Percentiles rank a stretch among this genome's conserved stretches.
Evolutionary conservation across 2,113 vertebrate species (phyloP).

Genomic region (Myotis lucifugus): DNA sequence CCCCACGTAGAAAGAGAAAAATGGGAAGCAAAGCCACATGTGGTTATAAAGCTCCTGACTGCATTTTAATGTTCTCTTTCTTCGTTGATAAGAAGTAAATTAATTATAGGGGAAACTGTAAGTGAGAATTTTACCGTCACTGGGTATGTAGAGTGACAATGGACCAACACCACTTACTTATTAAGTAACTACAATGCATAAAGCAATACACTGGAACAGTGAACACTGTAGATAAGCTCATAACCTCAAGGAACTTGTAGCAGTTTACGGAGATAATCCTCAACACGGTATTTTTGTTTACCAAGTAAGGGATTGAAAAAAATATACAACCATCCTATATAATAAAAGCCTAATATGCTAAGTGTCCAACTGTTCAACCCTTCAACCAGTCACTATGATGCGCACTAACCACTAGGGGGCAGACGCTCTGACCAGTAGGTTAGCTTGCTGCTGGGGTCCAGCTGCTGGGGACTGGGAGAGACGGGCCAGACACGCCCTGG

Average conservation of each 20-base stretch:
- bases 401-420: no score
- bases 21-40: neutral
- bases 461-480: no score
- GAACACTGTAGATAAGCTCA: neutral
- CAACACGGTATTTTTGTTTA: slow-evolving; percentile 7
- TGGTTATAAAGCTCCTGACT: neutral
- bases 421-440: no score
- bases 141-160: neutral
- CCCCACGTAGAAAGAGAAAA: neutral
- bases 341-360: no score
- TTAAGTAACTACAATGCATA: neutral
- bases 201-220: neutral
- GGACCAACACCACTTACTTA: neutral
- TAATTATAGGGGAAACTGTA: neutral
- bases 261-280: neutral
- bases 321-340: neutral
- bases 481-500: no score
- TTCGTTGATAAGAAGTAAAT: slow-evolving; percentile 24
- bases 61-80: neutral
- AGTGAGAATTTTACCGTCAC: neutral
- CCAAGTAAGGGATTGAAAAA: neutral
- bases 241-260: neutral
- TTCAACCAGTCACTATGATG: no score
- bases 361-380: no score
- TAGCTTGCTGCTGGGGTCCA: no score